Conservation (phyloP, 1,140 invertebrate genomes). For the Samia ricini region DNA sequence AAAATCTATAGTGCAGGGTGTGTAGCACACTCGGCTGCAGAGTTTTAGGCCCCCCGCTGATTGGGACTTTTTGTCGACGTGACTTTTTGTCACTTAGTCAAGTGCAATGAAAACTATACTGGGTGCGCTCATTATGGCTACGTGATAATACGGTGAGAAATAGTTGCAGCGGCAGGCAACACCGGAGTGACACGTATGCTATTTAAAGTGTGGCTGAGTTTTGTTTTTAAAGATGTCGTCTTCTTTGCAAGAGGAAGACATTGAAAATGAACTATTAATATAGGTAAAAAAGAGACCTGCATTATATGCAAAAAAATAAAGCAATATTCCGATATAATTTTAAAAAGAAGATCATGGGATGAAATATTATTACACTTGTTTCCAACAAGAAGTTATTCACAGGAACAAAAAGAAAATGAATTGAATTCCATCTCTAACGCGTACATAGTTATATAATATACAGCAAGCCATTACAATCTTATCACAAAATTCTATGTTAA, state of each 20-base stretch:
- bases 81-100: slow-evolving; percentile 4
- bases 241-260: slow-evolving; percentile 15
- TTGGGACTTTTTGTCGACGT: too few species aligned
- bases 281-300: slow-evolving; percentile 10
- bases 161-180: slow-evolving; percentile 15
- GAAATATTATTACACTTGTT: slow-evolving; percentile 16
- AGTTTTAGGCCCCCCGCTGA: slow-evolving; percentile 1
- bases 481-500: slow-evolving; percentile 16
- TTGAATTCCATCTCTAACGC: slow-evolving; percentile 14
- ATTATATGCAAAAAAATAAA: slow-evolving; percentile 12
- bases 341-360: slow-evolving; percentile 15
- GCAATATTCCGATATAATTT: slow-evolving; percentile 13
- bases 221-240: slow-evolving; percentile 14
- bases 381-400: slow-evolving; percentile 13
- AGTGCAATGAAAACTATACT: slow-evolving; percentile 12
- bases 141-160: slow-evolving; percentile 11
- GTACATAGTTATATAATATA: slow-evolving; percentile 15
- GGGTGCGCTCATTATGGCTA: slow-evolving; percentile 9
- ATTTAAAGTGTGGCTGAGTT: slow-evolving; percentile 12
- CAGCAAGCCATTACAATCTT: slow-evolving; percentile 15
- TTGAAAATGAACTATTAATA: slow-evolving; percentile 14
- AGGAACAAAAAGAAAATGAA: slow-evolving; percentile 14
- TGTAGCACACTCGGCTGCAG: too few species aligned
- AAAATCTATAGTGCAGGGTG: too few species aligned
- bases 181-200: slow-evolving; percentile 12